Percentiles rank a stretch among this genome's conserved stretches.
Conservation (phyloP, 1,140 invertebrate species). For the Lordiphosa mommai region DNA sequence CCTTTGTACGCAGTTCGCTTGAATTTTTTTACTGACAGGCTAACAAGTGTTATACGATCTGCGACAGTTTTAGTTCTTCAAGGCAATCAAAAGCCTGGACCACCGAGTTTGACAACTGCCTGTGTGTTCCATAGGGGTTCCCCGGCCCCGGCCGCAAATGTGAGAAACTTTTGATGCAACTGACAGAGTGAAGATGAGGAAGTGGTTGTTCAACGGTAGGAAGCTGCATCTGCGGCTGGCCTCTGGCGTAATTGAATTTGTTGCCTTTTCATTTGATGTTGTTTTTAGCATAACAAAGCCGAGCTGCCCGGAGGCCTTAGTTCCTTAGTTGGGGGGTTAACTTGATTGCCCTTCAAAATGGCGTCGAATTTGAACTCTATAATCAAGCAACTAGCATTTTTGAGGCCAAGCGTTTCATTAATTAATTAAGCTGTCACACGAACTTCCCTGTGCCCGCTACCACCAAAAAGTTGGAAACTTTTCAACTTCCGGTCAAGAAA, state of each 20-base stretch:
- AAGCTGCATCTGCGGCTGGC: slow-evolving; percentile 33
- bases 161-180: slow-evolving; percentile 41
- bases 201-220: slow-evolving; percentile 24
- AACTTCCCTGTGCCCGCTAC: slow-evolving; percentile 13
- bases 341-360: slow-evolving; percentile 50
- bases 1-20: slow-evolving; percentile 37
- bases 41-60: slow-evolving; percentile 74
- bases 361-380: slow-evolving; percentile 33
- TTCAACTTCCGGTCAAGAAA: slow-evolving; percentile 75
- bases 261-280: slow-evolving; percentile 63
- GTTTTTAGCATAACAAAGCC: slow-evolving; percentile 60
- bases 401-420: slow-evolving; percentile 30
- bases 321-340: slow-evolving; percentile 37
- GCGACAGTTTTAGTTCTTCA: slow-evolving; percentile 40
- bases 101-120: slow-evolving; percentile 47
- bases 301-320: slow-evolving; percentile 40
- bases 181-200: slow-evolving; percentile 19
- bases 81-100: slow-evolving; percentile 67
- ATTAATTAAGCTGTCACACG: slow-evolving; percentile 67
- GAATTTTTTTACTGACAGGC: slow-evolving; percentile 55
- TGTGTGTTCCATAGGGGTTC: slow-evolving; percentile 74
- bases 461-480: slow-evolving; percentile 70
- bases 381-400: slow-evolving; percentile 31
- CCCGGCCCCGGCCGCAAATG: slow-evolving; percentile 15
- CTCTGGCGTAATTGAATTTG: slow-evolving; percentile 64